phyloP scores from a whole-genome alignment of 2,888 invertebrate genomes.

The Drosophila nigricruria region DNA sequence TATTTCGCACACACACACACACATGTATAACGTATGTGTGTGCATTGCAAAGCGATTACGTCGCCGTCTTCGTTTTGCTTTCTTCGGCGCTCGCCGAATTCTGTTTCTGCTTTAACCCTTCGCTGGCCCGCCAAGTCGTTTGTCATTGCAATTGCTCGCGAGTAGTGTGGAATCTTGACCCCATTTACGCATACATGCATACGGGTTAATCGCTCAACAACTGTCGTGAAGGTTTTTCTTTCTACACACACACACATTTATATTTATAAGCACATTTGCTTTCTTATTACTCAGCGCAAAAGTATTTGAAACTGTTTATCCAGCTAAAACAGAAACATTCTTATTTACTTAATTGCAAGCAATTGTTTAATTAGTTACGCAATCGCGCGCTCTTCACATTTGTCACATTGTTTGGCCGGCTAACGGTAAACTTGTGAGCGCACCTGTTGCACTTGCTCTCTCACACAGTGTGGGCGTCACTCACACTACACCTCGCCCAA shows the following conservation, averaged over 20 bases:
- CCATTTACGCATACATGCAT: constrained; percentile 43
- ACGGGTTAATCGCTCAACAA: constrained; percentile 13
- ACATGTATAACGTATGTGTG: constrained; percentile 22
- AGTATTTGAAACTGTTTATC: constrained; percentile 60
- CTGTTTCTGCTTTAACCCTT: constrained; percentile 64
- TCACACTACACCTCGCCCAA: constrained; percentile 18
- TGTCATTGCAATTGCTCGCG: constrained; percentile 36
- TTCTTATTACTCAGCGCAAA: constrained; percentile 48
- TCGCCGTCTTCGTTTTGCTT: constrained; percentile 62
- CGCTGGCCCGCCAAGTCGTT: constrained; percentile 37
- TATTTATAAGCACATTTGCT: constrained; percentile 28
- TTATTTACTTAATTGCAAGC: constrained; percentile 66
- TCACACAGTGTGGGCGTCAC: constrained; percentile 20
- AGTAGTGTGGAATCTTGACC: constrained; percentile 68
- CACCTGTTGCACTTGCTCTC: constrained; percentile 66
- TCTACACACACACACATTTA: constrained; percentile 16
- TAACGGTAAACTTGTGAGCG: constrained; percentile 63
- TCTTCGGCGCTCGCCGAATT: constrained; percentile 48
- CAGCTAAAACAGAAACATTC: constrained; percentile 31
- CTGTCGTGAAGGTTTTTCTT: constrained; percentile 38
- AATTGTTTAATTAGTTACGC: constrained; percentile 81
- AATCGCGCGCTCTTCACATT: constrained; percentile 53
- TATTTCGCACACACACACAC: constrained; percentile 30
- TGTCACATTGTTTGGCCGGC: constrained; percentile 32
- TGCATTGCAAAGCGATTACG: constrained; percentile 80